Conservation (phyloP, 2,797 vertebrate genomes). For the Arnoldichthys spilopterus region DNA sequence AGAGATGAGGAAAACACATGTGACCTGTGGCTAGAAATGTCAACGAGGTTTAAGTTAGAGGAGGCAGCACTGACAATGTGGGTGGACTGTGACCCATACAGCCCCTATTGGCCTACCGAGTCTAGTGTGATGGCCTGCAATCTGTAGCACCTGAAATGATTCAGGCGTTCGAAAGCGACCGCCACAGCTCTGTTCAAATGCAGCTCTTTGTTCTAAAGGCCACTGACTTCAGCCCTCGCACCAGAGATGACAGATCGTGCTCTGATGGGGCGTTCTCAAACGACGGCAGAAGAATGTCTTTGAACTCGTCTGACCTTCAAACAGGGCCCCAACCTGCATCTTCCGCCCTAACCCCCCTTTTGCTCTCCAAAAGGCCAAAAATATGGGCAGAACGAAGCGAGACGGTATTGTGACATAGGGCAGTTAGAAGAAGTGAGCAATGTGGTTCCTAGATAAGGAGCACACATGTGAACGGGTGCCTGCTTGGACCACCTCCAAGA, state of each 20-base stretch:
- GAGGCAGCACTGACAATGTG: neutral
- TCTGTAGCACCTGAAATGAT: conserved; percentile 66
- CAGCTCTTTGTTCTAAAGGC: conserved; percentile 70
- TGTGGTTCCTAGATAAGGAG: neutral
- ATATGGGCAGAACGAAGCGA: neutral
- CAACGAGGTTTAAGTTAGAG: conserved; percentile 21
- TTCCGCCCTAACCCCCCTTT: neutral
- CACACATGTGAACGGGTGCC: neutral
- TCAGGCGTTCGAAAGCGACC: conserved; percentile 53
- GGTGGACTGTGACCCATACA: neutral
- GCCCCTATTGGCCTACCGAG: neutral
- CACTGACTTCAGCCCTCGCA: conserved; percentile 41
- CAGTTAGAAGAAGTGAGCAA: neutral
- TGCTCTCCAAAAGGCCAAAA: conserved; percentile 25
- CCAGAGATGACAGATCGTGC: conserved; percentile 30
- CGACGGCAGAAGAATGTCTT: conserved; percentile 29
- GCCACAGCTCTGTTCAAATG: conserved; percentile 66
- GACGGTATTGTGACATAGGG: neutral
- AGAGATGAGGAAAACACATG: neutral
- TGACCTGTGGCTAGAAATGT: conserved; percentile 25
- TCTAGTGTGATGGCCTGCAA: neutral
- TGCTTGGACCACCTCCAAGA: neutral
- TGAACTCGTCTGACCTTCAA: conserved; percentile 38
- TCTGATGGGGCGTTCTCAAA: conserved; percentile 31
- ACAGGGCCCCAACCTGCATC: neutral